Conservation (phyloP, 1,140 invertebrate species). For the Orchesella cincta region DNA sequence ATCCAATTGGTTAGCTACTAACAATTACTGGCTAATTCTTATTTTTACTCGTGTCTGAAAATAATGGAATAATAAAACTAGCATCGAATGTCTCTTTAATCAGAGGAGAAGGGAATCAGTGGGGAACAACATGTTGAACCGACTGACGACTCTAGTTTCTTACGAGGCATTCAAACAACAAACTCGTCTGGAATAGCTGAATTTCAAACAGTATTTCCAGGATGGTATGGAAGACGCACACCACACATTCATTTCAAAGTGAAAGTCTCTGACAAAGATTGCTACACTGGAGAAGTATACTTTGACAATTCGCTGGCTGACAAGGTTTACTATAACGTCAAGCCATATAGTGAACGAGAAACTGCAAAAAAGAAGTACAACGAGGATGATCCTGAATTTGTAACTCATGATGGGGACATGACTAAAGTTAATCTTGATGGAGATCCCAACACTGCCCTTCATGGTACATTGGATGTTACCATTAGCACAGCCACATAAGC, state of each 20-base stretch:
- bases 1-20: conserved; percentile 25
- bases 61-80: not conserved
- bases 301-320: conserved; percentile 28
- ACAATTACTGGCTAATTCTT: not conserved
- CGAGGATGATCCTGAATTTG: not conserved
- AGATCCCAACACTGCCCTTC: not conserved
- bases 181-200: conserved; percentile 7
- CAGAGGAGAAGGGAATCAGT: not conserved
- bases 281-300: conserved; percentile 34
- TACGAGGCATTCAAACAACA: conserved; percentile 34
- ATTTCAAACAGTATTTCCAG: conserved; percentile 37
- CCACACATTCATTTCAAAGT: conserved; percentile 39
- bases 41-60: not conserved
- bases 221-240: conserved; percentile 27
- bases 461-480: not conserved
- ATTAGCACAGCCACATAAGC: no score
- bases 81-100: not conserved
- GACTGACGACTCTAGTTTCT: conserved; percentile 27
- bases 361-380: conserved; percentile 6
- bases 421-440: not conserved
- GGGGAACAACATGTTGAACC: not conserved
- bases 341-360: not conserved
- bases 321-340: not conserved
- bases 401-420: not conserved
- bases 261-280: not conserved